Conservation (phyloP, 2,797 vertebrate genomes). For the Rallus crepitans region DNA sequence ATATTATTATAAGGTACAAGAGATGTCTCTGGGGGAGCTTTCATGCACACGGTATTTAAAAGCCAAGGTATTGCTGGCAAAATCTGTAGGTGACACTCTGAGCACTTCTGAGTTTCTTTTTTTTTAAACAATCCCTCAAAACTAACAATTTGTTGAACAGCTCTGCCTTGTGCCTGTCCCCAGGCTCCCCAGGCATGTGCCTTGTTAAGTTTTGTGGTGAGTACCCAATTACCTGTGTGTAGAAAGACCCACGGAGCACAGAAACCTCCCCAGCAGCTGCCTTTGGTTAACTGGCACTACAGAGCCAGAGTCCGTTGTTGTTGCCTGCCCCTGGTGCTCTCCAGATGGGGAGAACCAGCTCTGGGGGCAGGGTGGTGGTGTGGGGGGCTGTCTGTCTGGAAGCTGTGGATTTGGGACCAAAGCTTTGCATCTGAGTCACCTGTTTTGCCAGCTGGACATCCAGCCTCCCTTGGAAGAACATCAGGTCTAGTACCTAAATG, state of each 20-base stretch:
- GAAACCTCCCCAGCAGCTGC: background rate
- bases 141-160: background rate
- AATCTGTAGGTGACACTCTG: background rate
- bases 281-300: background rate
- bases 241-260: background rate
- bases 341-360: background rate
- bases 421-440: fast-evolving
- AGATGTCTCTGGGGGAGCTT: slow-evolving; percentile 36
- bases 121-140: background rate
- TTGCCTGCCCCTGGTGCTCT: background rate
- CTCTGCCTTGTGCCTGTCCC: background rate
- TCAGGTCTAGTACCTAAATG: background rate
- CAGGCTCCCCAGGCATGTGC: fast-evolving
- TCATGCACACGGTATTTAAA: background rate
- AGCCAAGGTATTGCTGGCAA: background rate
- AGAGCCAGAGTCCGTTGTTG: background rate
- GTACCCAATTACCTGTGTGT: background rate
- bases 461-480: background rate
- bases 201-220: background rate
- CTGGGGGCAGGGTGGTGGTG: too few relatives aligned
- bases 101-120: background rate
- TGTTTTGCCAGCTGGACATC: background rate
- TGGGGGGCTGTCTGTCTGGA: background rate
- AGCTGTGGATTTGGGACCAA: background rate
- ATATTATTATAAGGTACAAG: slow-evolving; percentile 15